Evolutionary conservation across 2,113 vertebrate genomes (phyloP), one percentile per base, ranked within the genome.

Genomic region (Sisor rabdophorus): DNA sequence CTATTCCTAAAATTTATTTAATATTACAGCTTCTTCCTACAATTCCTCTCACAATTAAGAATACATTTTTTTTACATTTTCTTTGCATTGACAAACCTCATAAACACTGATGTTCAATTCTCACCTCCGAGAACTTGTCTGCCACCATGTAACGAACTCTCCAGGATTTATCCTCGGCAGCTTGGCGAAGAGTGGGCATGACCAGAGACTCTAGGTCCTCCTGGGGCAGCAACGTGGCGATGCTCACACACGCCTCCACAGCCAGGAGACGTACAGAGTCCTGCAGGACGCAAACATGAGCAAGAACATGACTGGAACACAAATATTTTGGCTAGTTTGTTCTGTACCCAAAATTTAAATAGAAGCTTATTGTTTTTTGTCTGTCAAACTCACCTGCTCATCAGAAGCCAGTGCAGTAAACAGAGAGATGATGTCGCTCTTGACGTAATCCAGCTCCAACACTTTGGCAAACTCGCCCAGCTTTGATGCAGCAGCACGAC

Each of bases 71-170:
- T 36, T 36, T 36, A 6, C 6, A 36, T 36, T 36, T 36, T 36
- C n/a, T n/a, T n/a, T n/a, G n/a, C n/a, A n/a, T n/a, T n/a, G n/a
- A n/a, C n/a, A n/a, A n/a, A n/a, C n/a, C n/a, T n/a, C n/a, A n/a
- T n/a, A n/a, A n/a, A n/a, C n/a, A 15, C 8, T 5, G 5, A 3
- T 13, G 20, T n/a, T 20, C 1, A 2, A 64, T 22, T 11, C 73
- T 56, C 85, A 95, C 95, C 90, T 95, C 95, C 44, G 93, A 95
- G 86, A 96, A 96, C 83, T 94, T 96, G 89, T 96, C 95, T 30
- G 95, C 95, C 48, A 95, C 95, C 94, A 96, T 96, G 81, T 96
- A 96, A 75, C 95, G 94, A 74, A 96, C 95, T 84, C 95, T 91
- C 95, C 95, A 96, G 71, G 95, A 96, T 82, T 96, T 96, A 84